Conservation (phyloP, 2,888 invertebrate genomes). For the Metallyticus violacea region DNA sequence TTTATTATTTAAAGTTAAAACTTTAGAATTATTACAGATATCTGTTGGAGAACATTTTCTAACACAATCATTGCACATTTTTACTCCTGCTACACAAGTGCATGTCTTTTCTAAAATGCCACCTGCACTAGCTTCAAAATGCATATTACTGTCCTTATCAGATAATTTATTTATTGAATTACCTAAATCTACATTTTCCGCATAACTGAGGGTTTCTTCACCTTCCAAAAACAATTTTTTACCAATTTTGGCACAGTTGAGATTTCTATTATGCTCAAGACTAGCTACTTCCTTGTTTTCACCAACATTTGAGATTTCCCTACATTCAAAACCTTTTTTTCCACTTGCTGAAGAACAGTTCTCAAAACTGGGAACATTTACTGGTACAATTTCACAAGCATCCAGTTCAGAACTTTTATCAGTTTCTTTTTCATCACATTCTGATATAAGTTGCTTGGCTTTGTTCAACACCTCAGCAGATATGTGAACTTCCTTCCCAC, state of each 20-base stretch:
- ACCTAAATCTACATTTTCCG: too few species aligned
- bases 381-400: too few species aligned
- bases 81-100: background rate
- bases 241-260: too few species aligned
- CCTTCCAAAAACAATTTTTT: too few species aligned
- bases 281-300: background rate
- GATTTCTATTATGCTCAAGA: too few species aligned
- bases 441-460: conserved; percentile 41
- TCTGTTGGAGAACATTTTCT: conserved; percentile 30
- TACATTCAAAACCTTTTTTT: conserved; percentile 37
- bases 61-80: background rate
- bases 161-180: too few species aligned
- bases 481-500: conserved; percentile 45
- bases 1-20: conserved; percentile 42
- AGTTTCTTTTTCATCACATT: conserved; percentile 29
- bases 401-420: conserved; percentile 26
- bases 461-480: conserved; percentile 41
- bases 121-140: conserved; percentile 16
- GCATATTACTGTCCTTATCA: too few species aligned
- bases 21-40: conserved; percentile 28
- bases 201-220: too few species aligned
- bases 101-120: background rate
- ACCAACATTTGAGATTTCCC: conserved; percentile 32
- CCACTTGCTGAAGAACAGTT: conserved; percentile 43
- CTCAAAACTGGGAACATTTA: conserved; percentile 3